Base-by-base conservation (phyloP, 2,113 vertebrate species). In the Plecturocebus donacophilus region DNA sequence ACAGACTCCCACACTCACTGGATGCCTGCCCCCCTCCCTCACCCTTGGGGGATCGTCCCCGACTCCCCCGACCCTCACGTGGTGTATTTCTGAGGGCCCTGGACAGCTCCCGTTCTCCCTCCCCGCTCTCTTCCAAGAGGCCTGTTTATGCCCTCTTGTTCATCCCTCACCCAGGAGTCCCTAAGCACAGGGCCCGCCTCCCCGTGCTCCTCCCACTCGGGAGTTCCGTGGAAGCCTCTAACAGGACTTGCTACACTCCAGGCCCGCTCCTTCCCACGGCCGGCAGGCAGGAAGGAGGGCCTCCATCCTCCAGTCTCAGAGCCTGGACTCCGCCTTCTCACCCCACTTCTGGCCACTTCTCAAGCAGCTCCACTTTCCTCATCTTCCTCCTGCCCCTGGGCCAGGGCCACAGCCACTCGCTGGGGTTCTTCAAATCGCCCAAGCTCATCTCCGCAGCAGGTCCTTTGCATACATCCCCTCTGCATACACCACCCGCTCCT, bases 1-100 rank as follows among this genome's bases (percentile, higher is more conserved):
- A 23, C 38, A 0, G 47, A 56, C 47, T 27, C 10, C 47, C 47
- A 12, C 0, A 14, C 10, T 25, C 1, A 6, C 38, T 58, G 0
- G 47, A 16, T 54, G 25, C 35, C 0, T 11, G 0, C 38, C 30
- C 38, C 45, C 42, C n/a, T 32, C 73, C 61, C 52, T 4, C 4
- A 38, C 25, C 23, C 5, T 4, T 75, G 27, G 68, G 11, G 83
- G 23, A 5, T 27, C 49, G 2, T 70, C 45, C 35, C 30, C 0
- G n/a, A 42, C 52, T 61, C 42, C 20, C 35, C 54, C 35, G 2
- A 58, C 10, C 58, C 58, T 40, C 14, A 45, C 75, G 47, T 1
- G 19, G 14, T 8, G 2, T 0, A 2, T 10, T 17, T 30, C 93
- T 54, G n/a, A 19, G 40, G 61, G 66, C 35, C 54, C 58, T 8